Evolutionary conservation across 2,113 vertebrate species (phyloP).

Genomic region (Aythya baeri): DNA sequence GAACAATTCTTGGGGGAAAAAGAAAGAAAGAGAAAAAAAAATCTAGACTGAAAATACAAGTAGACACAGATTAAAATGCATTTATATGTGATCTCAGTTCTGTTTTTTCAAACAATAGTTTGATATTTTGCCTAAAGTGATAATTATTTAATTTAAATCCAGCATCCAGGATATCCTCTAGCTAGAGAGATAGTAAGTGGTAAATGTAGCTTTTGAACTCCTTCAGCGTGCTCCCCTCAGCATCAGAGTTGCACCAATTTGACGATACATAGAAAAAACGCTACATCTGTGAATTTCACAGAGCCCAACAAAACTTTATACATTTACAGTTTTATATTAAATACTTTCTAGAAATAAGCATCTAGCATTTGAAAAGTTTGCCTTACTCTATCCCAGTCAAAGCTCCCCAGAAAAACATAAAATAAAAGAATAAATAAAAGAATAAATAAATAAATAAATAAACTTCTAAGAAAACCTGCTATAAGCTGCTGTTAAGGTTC

Average conservation of each 20-base stretch:
- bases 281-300: background rate
- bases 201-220: background rate
- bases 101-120: background rate
- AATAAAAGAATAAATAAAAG: background rate
- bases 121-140: background rate
- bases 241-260: background rate
- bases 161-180: background rate
- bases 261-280: background rate
- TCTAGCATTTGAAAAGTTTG: background rate
- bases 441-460: background rate
- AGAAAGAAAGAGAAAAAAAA: background rate
- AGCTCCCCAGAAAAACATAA: background rate
- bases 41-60: background rate
- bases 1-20: background rate
- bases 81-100: background rate
- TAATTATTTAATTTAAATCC: background rate
- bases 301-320: background rate
- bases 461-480: background rate
- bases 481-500: background rate
- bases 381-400: background rate
- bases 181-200: background rate
- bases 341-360: background rate
- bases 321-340: background rate
- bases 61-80: background rate
- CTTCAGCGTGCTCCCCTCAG: background rate